Evolutionary conservation across 2,888 invertebrate genomes (phyloP).

Genomic region (Invenusta paracnida): DNA sequence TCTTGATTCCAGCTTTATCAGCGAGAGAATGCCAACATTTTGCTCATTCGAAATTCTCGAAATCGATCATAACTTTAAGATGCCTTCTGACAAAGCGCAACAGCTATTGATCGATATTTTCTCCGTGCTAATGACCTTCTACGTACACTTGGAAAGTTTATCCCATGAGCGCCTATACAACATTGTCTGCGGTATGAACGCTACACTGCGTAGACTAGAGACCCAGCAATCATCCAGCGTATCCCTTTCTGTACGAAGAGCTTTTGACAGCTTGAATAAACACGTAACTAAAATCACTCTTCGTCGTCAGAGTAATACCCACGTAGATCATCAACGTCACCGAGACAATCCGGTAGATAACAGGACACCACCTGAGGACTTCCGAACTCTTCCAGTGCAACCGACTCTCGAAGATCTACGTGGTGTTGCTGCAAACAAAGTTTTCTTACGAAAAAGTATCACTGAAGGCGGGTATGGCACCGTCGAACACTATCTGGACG

Average conservation of each 20-base stretch:
- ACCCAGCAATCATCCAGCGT: not conserved
- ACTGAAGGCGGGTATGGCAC: slow-evolving; percentile 66
- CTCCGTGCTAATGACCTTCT: not conserved
- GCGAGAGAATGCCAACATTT: not conserved
- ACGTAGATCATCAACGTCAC: not conserved
- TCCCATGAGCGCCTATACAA: not conserved
- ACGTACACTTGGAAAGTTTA: not conserved
- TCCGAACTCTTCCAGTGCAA: slow-evolving; percentile 55
- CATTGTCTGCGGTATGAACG: not conserved
- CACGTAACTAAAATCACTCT: not conserved
- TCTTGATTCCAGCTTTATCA: slow-evolving; percentile 7
- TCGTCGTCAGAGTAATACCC: not conserved
- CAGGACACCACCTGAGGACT: slow-evolving; percentile 60
- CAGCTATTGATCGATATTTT: slow-evolving; percentile 15
- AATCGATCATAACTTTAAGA: not conserved
- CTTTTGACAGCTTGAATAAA: not conserved
- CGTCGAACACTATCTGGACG: slow-evolving; percentile 70
- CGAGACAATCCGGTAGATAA: not conserved
- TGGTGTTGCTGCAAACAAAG: slow-evolving; percentile 49
- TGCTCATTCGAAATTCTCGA: not conserved
- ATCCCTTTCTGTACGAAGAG: not conserved
- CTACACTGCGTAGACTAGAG: not conserved
- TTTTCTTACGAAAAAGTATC: slow-evolving; percentile 66
- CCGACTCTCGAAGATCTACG: slow-evolving; percentile 56
- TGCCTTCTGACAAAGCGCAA: not conserved